Base-by-base conservation (phyloP, 1,140 invertebrate species). In the Leptinotarsa lineolata region DNA sequence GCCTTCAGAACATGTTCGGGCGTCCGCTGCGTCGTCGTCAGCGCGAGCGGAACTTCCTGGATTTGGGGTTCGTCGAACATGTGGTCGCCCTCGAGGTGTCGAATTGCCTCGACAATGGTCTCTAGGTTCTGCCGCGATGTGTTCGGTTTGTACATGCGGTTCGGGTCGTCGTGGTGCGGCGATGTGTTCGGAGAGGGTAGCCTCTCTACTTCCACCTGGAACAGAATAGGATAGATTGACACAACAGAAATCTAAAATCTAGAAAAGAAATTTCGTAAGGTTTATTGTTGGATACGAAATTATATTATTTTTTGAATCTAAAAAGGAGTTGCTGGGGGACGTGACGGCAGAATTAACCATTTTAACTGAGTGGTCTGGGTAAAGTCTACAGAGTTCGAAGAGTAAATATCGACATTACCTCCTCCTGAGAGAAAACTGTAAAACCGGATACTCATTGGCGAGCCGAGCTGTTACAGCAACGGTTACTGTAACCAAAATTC, bases 81-180 rank as follows among this genome's bases (percentile, higher is more conserved):
- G 84, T 96, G 94, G 84, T 97, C 95, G 8, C 97, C 97, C 84
- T 99, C 97, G 71, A 99, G 86, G 81, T 97, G 97, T 48, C 96
- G 90, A 78, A 99, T 99, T 24, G 97, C 97, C 83, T 99, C 97
- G 11, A 98, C 96, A 74, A 99, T 99, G 2, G 97, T 98, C 83
- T 99, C 96, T 73, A 99, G 87, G 84, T 98, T 99, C 81, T 97
- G 94, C 54, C 95, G 90, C 63, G 95, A 95, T 39, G 93, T 94
- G 79, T 91, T 94, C 20, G 93, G 90, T 65, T 92, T 84, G 79
- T 93, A 94, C 11, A 93, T 82, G 39, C 91, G 86, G 39, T 87
- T 87, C 80, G 82, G 39, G 81, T 84, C 83, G 39, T 90, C 87
- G 46, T 90, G 89, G 24, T 89, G 82, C 0, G 86, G 84, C 22